Percentiles rank a stretch among this genome's conserved stretches.
Evolutionary conservation across 2,797 vertebrate species (phyloP).

Genomic region (Pseudochaenichthys georgianus): DNA sequence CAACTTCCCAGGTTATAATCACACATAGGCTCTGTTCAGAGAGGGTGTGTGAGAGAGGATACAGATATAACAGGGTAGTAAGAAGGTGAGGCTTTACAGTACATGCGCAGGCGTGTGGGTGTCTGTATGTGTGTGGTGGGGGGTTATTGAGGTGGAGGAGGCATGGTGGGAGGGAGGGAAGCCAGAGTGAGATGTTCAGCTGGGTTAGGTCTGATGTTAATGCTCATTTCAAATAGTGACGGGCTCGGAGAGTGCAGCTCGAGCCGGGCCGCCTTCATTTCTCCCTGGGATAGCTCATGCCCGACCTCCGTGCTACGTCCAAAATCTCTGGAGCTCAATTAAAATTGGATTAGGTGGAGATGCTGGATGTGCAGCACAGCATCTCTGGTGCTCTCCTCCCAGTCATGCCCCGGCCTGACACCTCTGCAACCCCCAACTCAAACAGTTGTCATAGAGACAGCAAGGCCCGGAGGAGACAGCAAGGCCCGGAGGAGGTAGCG

Average conservation of each 20-base stretch:
- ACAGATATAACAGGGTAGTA: constrained; percentile 66
- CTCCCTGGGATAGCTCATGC: constrained; percentile 95
- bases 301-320: constrained; percentile 93
- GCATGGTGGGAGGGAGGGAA: constrained; percentile 61
- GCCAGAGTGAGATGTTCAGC: constrained; percentile 86
- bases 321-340: constrained; percentile 99
- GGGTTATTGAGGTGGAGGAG: constrained; percentile 73
- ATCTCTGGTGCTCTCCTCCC: constrained; percentile 89
- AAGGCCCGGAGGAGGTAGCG: constrained; percentile 55
- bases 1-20: constrained; percentile 83
- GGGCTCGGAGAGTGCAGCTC: constrained; percentile 89
- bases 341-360: constrained; percentile 99
- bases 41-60: constrained; percentile 54
- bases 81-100: constrained; percentile 49
- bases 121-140: constrained; percentile 25
- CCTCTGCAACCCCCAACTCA: constrained; percentile 94
- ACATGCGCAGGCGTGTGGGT: constrained; percentile 26
- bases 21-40: constrained; percentile 77
- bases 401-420: constrained; percentile 94
- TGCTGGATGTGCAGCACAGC: constrained; percentile 89
- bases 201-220: constrained; percentile 94
- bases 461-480: constrained; percentile 83
- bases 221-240: constrained; percentile 95
- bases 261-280: constrained; percentile 94
- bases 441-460: constrained; percentile 97